phyloP scores from a whole-genome alignment of 2,888 invertebrate species.

The Drosophila barbarae region DNA sequence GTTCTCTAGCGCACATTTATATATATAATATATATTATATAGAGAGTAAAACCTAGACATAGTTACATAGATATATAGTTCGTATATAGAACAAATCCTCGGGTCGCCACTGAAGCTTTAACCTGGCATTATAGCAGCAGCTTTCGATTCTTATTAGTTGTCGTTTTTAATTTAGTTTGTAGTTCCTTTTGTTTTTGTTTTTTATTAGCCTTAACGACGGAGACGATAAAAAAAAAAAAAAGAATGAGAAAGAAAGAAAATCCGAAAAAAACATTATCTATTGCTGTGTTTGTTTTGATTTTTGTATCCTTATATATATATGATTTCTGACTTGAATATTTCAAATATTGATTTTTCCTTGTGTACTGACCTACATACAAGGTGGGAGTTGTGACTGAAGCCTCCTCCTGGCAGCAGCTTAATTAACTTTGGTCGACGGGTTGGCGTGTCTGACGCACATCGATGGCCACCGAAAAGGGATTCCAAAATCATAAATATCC shows the following conservation, averaged over 20 bases:
- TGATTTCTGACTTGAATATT: constrained; percentile 13
- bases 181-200: constrained; percentile 29
- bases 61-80: constrained; percentile 22
- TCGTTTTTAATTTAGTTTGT: constrained; percentile 30
- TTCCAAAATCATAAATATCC: constrained; percentile 54
- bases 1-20: constrained; percentile 30
- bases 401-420: constrained; percentile 46
- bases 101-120: constrained; percentile 48
- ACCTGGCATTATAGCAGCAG: constrained; percentile 27
- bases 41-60: constrained; percentile 17
- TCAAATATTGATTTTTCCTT: constrained; percentile 59
- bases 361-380: constrained; percentile 63
- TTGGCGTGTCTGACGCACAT: constrained; percentile 59
- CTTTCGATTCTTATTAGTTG: constrained; percentile 37
- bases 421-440: constrained; percentile 52
- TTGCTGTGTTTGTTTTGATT: constrained; percentile 32
- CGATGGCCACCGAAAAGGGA: constrained; percentile 25
- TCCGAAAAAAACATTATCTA: constrained; percentile 22
- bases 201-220: constrained; percentile 29
- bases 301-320: constrained; percentile 1
- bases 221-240: constrained; percentile 15
- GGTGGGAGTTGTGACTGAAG: constrained; percentile 39
- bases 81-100: constrained; percentile 41
- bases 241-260: constrained; percentile 21
- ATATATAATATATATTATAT: constrained; percentile 13